Base-by-base conservation (phyloP, 2,113 vertebrate species). In the Rhinopomastus cyanomelas region DNA sequence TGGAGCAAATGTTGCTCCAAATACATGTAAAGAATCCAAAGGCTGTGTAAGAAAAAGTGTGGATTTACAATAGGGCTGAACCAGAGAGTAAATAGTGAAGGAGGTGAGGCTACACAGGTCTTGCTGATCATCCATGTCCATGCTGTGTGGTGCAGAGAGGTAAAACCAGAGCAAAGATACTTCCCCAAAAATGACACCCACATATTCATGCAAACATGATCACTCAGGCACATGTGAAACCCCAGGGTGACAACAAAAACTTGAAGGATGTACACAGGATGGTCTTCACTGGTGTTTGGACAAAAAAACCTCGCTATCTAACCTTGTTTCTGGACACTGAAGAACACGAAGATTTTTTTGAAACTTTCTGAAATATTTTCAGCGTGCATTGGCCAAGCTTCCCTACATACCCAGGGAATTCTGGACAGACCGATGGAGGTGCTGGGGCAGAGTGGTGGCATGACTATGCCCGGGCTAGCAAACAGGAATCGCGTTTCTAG, bases 331-430 rank as follows among this genome's bases (percentile, higher is more conserved):
- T 67, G 71, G 85, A 90, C 64, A 39, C 51, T 72, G 55, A 88
- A 75, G 92, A 77, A 77, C 46, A 90, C 74, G 42, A 88, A 74
- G 9, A 0, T 6, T 39, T 90, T 80, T 84, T 88, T 87, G 39
- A 49, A 86, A 56, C 60, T 95, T 85, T 85, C 92, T 93, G 75
- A 94, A 89, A 88, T 94, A 67, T 83, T 96, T 90, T 94, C 89
- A 77, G 61, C 59, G 14, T 90, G 29, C 83, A 51, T 69, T 88
- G 51, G 72, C 55, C 48, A 48, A 77, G 74, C 53, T 79, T 92
- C 16, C 39, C 52, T 85, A 9, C 74, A 81, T 11, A 4, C 80
- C 25, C 30, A 49, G 72, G 55, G 55, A 92, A 48, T 89, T 69
- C 72, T 14, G 64, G 85, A 80, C 86, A 82, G 71, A 72, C 37